Conservation (phyloP, 2,113 vertebrate genomes). For the Maccullochella peelii region DNA sequence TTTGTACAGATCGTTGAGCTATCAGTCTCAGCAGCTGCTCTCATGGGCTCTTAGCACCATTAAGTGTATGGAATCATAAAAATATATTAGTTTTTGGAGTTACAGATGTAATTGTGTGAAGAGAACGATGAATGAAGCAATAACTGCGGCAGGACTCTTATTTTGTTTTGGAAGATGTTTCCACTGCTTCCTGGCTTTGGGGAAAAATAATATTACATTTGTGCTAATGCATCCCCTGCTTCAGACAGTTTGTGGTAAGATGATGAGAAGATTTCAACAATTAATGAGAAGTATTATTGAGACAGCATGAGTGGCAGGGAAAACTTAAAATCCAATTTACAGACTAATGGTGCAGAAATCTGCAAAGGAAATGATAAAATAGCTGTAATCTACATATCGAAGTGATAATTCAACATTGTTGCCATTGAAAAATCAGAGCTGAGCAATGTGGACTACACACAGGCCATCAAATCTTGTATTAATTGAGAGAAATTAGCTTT, state of each 20-base stretch:
- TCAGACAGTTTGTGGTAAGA: conserved; percentile 49
- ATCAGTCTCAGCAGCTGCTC: conserved; percentile 44
- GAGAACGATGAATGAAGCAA: conserved; percentile 51
- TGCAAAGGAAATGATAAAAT: conserved; percentile 24
- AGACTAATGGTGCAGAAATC: conserved; percentile 51
- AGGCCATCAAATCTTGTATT: conserved; percentile 43
- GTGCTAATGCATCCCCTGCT: conserved; percentile 57
- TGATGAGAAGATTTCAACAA: conserved; percentile 50
- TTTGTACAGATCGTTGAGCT: not conserved
- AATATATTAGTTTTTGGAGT: conserved; percentile 61
- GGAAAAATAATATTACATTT: conserved; percentile 37
- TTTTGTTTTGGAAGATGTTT: conserved; percentile 60
- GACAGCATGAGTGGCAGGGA: conserved; percentile 13
- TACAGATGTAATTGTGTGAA: conserved; percentile 36
- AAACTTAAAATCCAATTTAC: conserved; percentile 65
- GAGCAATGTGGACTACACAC: conserved; percentile 45
- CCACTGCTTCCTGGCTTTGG: conserved; percentile 28
- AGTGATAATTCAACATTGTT: conserved; percentile 53
- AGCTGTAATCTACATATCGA: conserved; percentile 35
- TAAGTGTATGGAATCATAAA: conserved; percentile 48
- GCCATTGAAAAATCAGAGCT: conserved; percentile 12
- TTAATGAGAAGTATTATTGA: conserved; percentile 46
- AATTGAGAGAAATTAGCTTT: conserved; percentile 54
- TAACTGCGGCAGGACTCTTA: conserved; percentile 40
- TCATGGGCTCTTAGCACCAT: conserved; percentile 36